Base-by-base conservation (phyloP, 2,113 vertebrate genomes). In the Phalacrocorax carbo region DNA sequence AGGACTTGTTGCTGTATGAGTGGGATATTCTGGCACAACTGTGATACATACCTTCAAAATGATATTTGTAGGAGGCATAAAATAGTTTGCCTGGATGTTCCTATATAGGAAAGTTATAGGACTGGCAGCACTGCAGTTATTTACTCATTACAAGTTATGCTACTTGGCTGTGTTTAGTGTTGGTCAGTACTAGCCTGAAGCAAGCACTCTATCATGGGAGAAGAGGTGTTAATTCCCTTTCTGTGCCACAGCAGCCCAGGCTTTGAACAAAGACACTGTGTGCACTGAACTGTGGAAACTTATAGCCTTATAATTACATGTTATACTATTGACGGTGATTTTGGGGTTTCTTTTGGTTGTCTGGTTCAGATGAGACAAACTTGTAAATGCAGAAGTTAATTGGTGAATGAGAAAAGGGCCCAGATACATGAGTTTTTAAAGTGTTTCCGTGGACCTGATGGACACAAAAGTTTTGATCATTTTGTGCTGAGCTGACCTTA, bases 21-120 rank as follows among this genome's bases (percentile, higher is more conserved):
- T 88, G 90, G 82, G 92, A 90, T 97, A 93, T 97, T 96, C 96
- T 97, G 96, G 91, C 82, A 78, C n/a, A 95, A 61, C 92, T 97
- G 92, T 84, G 93, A 95, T 76, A 69, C 57, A 42, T 91, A 77
- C 93, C 61, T 96, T 96, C 94, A 94, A 96, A 97, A 96, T 91
- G 91, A 82, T 87, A 32, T 88, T 96, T 83, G 80, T 80, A 96
- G 83, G 94, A 96, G 85, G 65, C 88, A 91, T 69, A 77, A 91
- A 97, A 88, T 55, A 96, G 89, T 96, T 98, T 97, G 96, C 49
- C 94, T 82, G 94, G 82, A 64, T 96, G 89, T 87, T 97, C 71
- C 52, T 96, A 5, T 88, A 83, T 22, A 58, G 83, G 65, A 49
- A 96, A 91, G 79, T 94, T 94, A 76, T 57, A 94, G 89, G 82